phyloP scores from a whole-genome alignment of 2,888 invertebrate genomes.

The Agrotis clavis region DNA sequence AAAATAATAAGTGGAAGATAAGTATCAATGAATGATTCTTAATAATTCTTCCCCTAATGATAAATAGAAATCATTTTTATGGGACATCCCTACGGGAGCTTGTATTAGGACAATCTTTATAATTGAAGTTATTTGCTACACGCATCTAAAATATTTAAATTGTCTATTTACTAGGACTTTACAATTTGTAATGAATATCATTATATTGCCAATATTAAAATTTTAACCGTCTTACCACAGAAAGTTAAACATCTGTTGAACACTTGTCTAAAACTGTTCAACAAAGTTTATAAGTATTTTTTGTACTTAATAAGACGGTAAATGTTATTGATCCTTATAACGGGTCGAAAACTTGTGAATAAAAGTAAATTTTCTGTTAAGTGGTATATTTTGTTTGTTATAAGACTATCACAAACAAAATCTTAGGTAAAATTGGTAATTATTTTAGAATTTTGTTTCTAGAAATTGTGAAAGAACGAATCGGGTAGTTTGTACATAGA shows the following conservation, averaged over 20 bases:
- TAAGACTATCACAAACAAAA: conserved; percentile 32
- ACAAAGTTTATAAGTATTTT: too few species aligned
- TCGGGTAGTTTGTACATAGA: conserved; percentile 77
- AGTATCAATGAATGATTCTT: background rate
- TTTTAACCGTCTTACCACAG: too few species aligned
- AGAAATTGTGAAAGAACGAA: conserved; percentile 48
- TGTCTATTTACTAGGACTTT: background rate
- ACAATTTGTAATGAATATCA: conserved; percentile 1
- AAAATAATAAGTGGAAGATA: background rate
- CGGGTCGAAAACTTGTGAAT: conserved; percentile 43
- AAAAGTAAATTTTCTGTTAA: conserved; percentile 29
- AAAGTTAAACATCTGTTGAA: too few species aligned
- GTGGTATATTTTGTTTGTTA: conserved; percentile 42
- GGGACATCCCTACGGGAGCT: background rate
- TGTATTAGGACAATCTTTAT: too few species aligned
- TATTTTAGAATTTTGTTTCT: conserved; percentile 12
- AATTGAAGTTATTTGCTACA: background rate
- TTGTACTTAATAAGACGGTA: too few species aligned
- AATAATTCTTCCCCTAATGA: too few species aligned
- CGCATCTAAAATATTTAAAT: background rate
- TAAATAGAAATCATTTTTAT: background rate
- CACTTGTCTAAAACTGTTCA: too few species aligned
- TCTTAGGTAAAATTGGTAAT: conserved; percentile 16
- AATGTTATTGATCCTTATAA: conserved; percentile 32
- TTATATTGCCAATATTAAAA: conserved; percentile 28